Conservation (phyloP, 2,797 vertebrate species). For the Gambusia yucatana region DNA sequence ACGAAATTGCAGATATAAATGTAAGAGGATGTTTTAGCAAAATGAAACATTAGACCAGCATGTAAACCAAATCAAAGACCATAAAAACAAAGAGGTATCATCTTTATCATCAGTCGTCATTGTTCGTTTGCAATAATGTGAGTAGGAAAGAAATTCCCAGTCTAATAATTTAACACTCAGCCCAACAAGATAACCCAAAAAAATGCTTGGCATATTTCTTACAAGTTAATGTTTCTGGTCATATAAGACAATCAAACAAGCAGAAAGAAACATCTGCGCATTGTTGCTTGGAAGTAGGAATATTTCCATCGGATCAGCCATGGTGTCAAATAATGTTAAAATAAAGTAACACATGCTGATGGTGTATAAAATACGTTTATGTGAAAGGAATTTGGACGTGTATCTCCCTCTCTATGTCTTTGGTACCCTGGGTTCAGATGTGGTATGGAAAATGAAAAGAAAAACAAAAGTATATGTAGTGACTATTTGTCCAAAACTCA, state of each 20-base stretch:
- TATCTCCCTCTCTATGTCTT: neutral
- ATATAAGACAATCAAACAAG: neutral
- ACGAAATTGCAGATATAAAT: conserved; percentile 30
- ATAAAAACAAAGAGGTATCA: neutral
- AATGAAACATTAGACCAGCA: neutral
- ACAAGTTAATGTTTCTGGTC: neutral
- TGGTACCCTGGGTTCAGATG: neutral
- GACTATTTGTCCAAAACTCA: too few species aligned
- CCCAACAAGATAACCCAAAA: neutral
- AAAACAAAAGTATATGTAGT: neutral
- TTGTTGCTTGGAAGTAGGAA: neutral
- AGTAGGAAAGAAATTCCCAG: neutral
- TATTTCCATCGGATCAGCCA: neutral
- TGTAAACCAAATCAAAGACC: neutral
- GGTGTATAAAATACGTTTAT: neutral
- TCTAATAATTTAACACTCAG: neutral
- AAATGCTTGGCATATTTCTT: neutral
- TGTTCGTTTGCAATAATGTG: neutral
- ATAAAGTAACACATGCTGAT: neutral
- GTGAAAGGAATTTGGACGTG: neutral
- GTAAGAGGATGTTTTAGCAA: conserved; percentile 26
- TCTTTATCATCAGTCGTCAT: neutral
- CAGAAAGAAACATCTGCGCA: too few species aligned
- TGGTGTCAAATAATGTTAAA: neutral
- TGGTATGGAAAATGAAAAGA: neutral